Evolutionary conservation across 2,113 vertebrate species (phyloP).

Genomic region (Clarias magur): DNA sequence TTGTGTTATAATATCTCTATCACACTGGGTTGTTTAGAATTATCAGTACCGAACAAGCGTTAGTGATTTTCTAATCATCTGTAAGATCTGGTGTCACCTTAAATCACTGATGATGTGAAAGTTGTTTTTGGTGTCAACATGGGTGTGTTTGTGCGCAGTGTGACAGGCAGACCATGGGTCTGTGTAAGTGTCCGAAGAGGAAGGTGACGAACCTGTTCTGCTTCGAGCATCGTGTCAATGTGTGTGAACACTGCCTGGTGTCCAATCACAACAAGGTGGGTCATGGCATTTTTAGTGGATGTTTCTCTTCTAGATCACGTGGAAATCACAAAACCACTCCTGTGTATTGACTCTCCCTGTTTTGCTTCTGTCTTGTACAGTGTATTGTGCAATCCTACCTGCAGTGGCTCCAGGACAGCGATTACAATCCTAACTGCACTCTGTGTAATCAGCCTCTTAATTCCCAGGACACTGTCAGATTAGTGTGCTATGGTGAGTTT

Average conservation of each 20-base stretch:
- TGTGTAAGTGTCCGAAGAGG: slow-evolving; percentile 93
- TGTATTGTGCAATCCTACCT: slow-evolving; percentile 92
- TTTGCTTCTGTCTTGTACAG: slow-evolving; percentile 62
- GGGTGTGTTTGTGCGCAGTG: slow-evolving; percentile 26
- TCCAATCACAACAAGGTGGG: slow-evolving; percentile 89
- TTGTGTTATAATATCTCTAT: background rate
- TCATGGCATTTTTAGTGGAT: background rate
- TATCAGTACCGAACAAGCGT: no score
- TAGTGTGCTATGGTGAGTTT: slow-evolving; percentile 86
- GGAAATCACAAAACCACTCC: background rate
- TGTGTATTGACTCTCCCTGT: background rate
- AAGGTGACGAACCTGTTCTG: slow-evolving; percentile 93
- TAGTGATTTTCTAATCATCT: background rate
- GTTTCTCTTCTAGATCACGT: background rate
- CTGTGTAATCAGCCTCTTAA: slow-evolving; percentile 78
- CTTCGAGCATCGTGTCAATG: slow-evolving; percentile 91
- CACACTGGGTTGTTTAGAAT: background rate
- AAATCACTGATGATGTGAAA: background rate
- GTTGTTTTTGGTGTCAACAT: background rate
- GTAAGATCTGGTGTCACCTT: background rate
- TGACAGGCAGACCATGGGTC: slow-evolving; percentile 77
- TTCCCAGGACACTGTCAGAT: slow-evolving; percentile 80
- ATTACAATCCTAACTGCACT: slow-evolving; percentile 87
- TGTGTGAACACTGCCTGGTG: slow-evolving; percentile 90
- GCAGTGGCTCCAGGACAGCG: slow-evolving; percentile 93